A percentile compares a stretch with the other conserved stretches of the same genome.
Evolutionary conservation across 2,888 invertebrate species (phyloP).

Genomic region (Ochropleura plecta): DNA sequence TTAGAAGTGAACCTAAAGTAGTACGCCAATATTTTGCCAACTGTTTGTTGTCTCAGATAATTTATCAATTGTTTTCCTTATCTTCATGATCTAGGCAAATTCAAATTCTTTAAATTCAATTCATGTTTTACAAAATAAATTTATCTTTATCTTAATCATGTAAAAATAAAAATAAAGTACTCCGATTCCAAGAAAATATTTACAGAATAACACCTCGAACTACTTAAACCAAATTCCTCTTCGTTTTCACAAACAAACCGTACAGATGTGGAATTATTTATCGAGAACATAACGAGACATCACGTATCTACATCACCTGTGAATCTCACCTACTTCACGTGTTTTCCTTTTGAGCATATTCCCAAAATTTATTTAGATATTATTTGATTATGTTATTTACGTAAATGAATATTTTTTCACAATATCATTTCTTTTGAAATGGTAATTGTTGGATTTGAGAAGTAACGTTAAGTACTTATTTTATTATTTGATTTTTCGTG

Average conservation of each 20-base stretch:
- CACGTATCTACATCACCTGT: conserved; percentile 13
- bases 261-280: conserved; percentile 46
- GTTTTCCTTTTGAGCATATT: conserved; percentile 46
- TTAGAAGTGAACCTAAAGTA: too few relatives aligned
- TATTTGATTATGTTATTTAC: conserved; percentile 53
- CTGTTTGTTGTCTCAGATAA: neutral
- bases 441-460: conserved; percentile 37
- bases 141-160: too few relatives aligned
- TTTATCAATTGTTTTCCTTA: neutral
- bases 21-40: neutral
- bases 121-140: too few relatives aligned
- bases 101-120: neutral
- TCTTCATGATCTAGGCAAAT: neutral
- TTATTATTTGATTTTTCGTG: conserved; percentile 17
- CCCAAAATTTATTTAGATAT: conserved; percentile 46
- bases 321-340: conserved; percentile 21
- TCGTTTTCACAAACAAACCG: conserved; percentile 14
- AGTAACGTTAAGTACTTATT: conserved; percentile 7
- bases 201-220: neutral
- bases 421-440: conserved; percentile 30
- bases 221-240: conserved; percentile 17
- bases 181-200: neutral
- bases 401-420: conserved; percentile 47
- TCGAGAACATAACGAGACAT: conserved; percentile 40
- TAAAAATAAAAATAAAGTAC: neutral